Conservation (phyloP, 2,113 vertebrate species). For the western clawed frog (Xenopus tropicalis) region UCB_Xtro_10.0 CM004443.2:35241501-35242000, state of each 20-base stretch:
- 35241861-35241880: slow-evolving; percentile 19
- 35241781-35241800: slow-evolving; percentile 39
- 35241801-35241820: slow-evolving; percentile 42
- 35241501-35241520: slow-evolving; percentile 38
- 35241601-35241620: background rate
- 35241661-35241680: slow-evolving; percentile 15
- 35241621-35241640: slow-evolving; percentile 20
- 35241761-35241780: slow-evolving; percentile 44
- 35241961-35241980: background rate
- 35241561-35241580: slow-evolving; percentile 27
- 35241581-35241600: slow-evolving; percentile 5
- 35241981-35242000: slow-evolving; percentile 5
- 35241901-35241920: background rate
- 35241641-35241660: slow-evolving; percentile 20
- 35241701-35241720: slow-evolving; percentile 22
- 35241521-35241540: slow-evolving; percentile 27
- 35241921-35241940: background rate
- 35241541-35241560: slow-evolving; percentile 3
- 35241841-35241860: slow-evolving; percentile 37
- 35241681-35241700: slow-evolving; percentile 34
- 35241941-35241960: background rate
- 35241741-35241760: slow-evolving; percentile 50
- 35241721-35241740: slow-evolving; percentile 53
- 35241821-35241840: slow-evolving; percentile 38
- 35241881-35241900: slow-evolving; percentile 17